These are phyloP conservation scores for Lepidurus packardi DNA, from an alignment of 1,140 invertebrate genomes.

Conservation along the genomic window DNA sequence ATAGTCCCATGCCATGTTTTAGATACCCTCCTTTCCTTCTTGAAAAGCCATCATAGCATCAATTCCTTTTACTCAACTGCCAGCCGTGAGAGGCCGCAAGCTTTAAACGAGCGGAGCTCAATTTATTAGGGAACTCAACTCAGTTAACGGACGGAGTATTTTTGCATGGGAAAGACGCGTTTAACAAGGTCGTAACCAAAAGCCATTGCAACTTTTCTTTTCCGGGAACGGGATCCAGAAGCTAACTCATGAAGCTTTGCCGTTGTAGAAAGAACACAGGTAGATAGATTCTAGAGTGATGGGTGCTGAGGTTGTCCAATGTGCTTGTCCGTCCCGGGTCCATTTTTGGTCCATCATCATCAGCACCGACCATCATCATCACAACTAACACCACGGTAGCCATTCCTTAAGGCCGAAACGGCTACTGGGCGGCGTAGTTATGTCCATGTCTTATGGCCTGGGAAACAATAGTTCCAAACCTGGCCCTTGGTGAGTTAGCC, in stretches of 20 bases:
- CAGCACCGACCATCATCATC: neutral
- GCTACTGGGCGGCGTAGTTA: constrained; percentile 20
- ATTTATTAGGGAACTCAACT: too few species aligned
- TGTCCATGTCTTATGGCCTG: neutral
- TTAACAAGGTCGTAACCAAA: constrained; percentile 12
- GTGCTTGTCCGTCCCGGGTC: neutral
- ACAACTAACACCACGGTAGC: constrained; percentile 12
- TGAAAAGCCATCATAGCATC: too few species aligned
- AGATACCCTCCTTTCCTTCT: too few species aligned
- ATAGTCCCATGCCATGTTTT: too few species aligned
- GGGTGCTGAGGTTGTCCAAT: neutral
- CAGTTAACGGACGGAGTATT: neutral
- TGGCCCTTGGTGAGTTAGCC: too few species aligned
- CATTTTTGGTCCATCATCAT: constrained; percentile 1
- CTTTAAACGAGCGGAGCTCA: too few species aligned
- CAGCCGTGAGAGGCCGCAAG: too few species aligned
- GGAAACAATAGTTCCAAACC: neutral
- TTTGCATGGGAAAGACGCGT: neutral
- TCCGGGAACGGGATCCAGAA: neutral
- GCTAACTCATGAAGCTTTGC: neutral
- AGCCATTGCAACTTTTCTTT: neutral
- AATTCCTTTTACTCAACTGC: too few species aligned
- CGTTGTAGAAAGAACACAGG: neutral
- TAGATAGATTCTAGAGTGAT: neutral
- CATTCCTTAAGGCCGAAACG: neutral